Evolutionary conservation across 1,140 invertebrate genomes (phyloP), one percentile per base, ranked within the genome.

Genomic region (Harlomillsia oculata): DNA sequence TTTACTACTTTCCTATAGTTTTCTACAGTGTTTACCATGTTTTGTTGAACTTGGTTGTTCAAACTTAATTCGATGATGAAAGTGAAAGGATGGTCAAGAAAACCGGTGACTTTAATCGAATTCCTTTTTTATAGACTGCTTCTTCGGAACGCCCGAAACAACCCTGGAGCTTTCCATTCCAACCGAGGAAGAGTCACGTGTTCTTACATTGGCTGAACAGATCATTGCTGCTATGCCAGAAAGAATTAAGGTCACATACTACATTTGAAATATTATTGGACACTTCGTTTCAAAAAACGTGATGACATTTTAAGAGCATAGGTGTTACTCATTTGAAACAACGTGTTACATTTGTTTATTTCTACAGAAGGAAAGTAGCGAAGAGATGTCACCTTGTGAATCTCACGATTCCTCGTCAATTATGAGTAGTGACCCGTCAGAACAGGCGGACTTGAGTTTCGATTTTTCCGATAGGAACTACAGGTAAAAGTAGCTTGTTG

Each of bases 221-320:
- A 97, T 98, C 66, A 97, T 97, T 68, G 93, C 91, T 32, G 93
- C 93, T 8, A 90, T 97, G 78, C 93, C 94, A 51, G 91, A 96
- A 64, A 79, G 91, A 67, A 97, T 96, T 69, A 97, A 97, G 81
- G 85, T n/a, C n/a, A n/a, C n/a, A n/a, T n/a, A n/a, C n/a, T n/a
- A n/a, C n/a, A n/a, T n/a, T n/a, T n/a, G n/a, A n/a, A n/a, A n/a
- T n/a, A n/a, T n/a, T n/a, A n/a, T n/a, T n/a, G n/a, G n/a, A n/a
- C n/a, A n/a, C n/a, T n/a, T n/a, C n/a, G n/a, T n/a, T n/a, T n/a
- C n/a, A n/a, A n/a, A n/a, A n/a, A n/a, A n/a, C n/a, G n/a, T n/a
- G n/a, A n/a, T n/a, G n/a, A n/a, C n/a, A n/a, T n/a, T n/a, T n/a
- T n/a, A n/a, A n/a, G n/a, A n/a, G n/a, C n/a, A n/a, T n/a, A n/a